These are phyloP conservation scores for Trichonephila clavipes DNA, from an alignment of 1,140 invertebrate genomes.

Conservation along the genomic window DNA sequence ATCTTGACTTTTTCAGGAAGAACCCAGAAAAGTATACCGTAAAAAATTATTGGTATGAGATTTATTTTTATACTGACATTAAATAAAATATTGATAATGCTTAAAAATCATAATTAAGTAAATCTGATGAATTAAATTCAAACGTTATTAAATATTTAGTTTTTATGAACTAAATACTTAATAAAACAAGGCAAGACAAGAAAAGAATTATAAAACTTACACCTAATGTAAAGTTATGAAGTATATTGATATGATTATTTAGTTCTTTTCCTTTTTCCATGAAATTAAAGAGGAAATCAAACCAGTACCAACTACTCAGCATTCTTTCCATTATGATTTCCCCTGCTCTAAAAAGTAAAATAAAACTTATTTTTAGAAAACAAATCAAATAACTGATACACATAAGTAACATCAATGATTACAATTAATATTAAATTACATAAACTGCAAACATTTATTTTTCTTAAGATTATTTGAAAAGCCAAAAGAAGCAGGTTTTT, in stretches of 20 bases:
- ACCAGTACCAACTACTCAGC: slow-evolving; percentile 77
- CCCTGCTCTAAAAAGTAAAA: not conserved
- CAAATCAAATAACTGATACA: too few species aligned
- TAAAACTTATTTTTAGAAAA: too few species aligned
- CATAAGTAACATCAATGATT: too few species aligned
- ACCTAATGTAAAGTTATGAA: slow-evolving; percentile 91
- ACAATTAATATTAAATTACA: too few species aligned
- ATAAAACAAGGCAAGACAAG: not conserved
- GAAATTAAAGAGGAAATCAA: slow-evolving; percentile 73
- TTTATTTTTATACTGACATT: not conserved
- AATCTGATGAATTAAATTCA: not conserved
- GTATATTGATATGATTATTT: slow-evolving; percentile 86
- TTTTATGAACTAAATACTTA: not conserved
- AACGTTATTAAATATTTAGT: not conserved
- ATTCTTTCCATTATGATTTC: slow-evolving; percentile 81
- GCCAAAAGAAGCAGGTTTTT: too few species aligned
- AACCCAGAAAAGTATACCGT: too few species aligned
- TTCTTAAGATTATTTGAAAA: too few species aligned
- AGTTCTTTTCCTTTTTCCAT: slow-evolving; percentile 68
- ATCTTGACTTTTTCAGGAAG: too few species aligned
- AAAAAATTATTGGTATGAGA: too few species aligned
- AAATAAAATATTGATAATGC: not conserved
- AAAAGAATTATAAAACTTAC: slow-evolving; percentile 50
- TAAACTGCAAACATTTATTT: too few species aligned
- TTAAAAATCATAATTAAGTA: not conserved